Evolutionary conservation across 2,797 vertebrate genomes (phyloP), one percentile per base, ranked within the genome.

Genomic region (Tragelaphus oryx): DNA sequence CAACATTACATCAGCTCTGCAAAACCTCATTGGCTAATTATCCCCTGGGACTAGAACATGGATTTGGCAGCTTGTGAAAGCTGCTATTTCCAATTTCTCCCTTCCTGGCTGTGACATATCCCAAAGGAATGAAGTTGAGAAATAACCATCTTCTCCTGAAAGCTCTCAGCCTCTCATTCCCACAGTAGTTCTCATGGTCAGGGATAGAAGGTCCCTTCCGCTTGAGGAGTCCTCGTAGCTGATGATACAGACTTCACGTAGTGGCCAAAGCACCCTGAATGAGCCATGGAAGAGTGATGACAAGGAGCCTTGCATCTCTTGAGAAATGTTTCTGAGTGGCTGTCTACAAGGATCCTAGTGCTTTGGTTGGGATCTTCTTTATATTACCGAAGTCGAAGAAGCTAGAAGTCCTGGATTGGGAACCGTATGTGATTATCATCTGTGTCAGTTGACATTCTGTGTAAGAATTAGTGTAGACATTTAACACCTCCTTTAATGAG

Each of bases 81-180:
- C 96, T 96, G 97, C 93, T 97, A 96, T 96, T 97, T 97, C 96
- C 95, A 96, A 71, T 92, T 95, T 96, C 95, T 97, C 95, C 90
- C 93, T 98, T 97, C 95, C 93, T 97, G 94, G 94, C 97, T 94
- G 96, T 98, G 97, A 98, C 95, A 96, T 96, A 96, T 96, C 97
- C 94, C 94, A 97, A 82, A 98, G 97, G 97, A 98, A 98, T 97
- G 97, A 97, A 82, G 97, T 96, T 97, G 96, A 95, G 97, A 97
- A 98, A 97, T 94, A 92, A 78, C 88, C 84, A 78, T 96, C 94
- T 48, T 97, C 94, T 94, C 95, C 95, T 96, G 89, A 95, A 94
- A 96, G 60, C 60, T 88, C 82, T 87, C 82, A 91, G 41, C 79
- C 75, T 94, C 95, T 97, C 86, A 96, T 97, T 98, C 97, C 96